Conservation (phyloP, 2,113 vertebrate species). For the Epinephelus moara region DNA sequence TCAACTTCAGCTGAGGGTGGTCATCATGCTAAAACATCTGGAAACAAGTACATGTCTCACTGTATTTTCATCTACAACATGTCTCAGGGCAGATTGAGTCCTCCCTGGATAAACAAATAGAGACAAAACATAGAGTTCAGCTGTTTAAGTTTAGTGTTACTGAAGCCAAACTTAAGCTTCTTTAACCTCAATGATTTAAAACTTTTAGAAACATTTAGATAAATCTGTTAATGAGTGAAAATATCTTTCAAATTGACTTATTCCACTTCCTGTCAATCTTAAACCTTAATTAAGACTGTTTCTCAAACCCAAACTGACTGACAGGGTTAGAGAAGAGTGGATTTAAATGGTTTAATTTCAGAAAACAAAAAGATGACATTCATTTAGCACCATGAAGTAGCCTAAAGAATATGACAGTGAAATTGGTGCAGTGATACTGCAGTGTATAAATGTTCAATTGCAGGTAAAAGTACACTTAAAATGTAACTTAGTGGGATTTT, state of each 20-base stretch:
- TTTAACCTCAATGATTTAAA: neutral
- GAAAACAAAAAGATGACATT: neutral
- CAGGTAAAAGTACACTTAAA: neutral
- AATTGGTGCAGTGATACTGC: neutral
- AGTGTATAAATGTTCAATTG: neutral
- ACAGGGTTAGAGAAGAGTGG: neutral
- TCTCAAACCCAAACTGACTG: neutral
- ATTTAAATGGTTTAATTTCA: neutral
- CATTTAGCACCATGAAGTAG: neutral
- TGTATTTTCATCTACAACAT: neutral
- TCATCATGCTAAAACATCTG: conserved; percentile 42
- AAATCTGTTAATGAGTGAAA: neutral
- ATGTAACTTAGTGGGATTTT: neutral
- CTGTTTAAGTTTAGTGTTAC: neutral
- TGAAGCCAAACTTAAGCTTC: neutral
- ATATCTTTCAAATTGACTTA: neutral
- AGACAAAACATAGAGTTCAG: neutral
- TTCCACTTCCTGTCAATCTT: neutral
- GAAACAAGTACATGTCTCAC: neutral
- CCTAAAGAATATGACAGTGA: neutral
- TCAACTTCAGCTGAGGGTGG: neutral
- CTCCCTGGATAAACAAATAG: neutral
- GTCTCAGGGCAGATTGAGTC: neutral
- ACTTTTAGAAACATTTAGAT: neutral
- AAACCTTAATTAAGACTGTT: neutral